Conservation (phyloP, 2,888 invertebrate genomes). For the Zele albiditarsus region DNA sequence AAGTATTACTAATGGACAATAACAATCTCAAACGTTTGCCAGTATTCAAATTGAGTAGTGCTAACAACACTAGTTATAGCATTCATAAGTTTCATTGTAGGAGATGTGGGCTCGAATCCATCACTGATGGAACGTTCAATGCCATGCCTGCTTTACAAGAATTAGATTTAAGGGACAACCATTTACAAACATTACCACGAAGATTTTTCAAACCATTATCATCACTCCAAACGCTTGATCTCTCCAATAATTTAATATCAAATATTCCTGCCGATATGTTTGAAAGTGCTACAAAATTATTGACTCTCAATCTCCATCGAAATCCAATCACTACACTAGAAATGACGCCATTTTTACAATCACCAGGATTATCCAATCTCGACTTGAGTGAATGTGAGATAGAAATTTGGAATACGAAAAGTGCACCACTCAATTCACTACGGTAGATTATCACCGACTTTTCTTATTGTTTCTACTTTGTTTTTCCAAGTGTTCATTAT, state of each 20-base stretch:
- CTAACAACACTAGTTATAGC: constrained; percentile 69
- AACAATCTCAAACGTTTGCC: constrained; percentile 82
- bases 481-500: too few relatives aligned
- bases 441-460: too few relatives aligned
- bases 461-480: too few relatives aligned
- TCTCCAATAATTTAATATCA: constrained; percentile 81
- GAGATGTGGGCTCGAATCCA: constrained; percentile 80
- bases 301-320: constrained; percentile 80
- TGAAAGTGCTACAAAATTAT: constrained; percentile 79
- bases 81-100: constrained; percentile 83
- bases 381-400: constrained; percentile 82
- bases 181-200: constrained; percentile 58
- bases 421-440: constrained; percentile 63
- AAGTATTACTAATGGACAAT: constrained; percentile 81
- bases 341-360: constrained; percentile 79
- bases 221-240: constrained; percentile 80
- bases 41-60: constrained; percentile 78
- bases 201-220: constrained; percentile 72
- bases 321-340: constrained; percentile 82
- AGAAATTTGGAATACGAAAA: constrained; percentile 78
- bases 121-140: constrained; percentile 79
- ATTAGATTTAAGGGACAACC: constrained; percentile 80
- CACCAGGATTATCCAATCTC: constrained; percentile 78
- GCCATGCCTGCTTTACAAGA: constrained; percentile 82
- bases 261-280: constrained; percentile 79